phyloP scores from a whole-genome alignment of 2,113 vertebrate species.

The Pandion haliaetus region DNA sequence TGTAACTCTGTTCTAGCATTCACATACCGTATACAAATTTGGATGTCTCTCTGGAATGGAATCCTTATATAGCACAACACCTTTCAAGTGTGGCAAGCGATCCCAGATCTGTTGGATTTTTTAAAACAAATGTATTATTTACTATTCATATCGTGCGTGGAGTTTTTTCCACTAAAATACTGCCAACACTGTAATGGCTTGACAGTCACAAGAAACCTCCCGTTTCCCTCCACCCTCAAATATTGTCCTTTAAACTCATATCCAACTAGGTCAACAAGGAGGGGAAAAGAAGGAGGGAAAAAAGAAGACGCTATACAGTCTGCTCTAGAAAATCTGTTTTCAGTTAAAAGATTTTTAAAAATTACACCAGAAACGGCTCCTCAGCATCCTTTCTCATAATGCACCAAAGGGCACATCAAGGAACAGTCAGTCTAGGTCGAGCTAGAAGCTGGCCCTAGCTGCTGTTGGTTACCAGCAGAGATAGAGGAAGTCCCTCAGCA shows the following conservation, averaged over 20 bases:
- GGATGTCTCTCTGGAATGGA: slow-evolving; percentile 54
- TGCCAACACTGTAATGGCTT: neutral
- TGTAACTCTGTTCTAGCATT: neutral
- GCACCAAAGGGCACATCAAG: neutral
- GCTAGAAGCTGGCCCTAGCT: neutral
- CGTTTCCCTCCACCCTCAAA: neutral
- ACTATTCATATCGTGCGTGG: neutral
- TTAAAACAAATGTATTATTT: neutral
- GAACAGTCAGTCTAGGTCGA: neutral
- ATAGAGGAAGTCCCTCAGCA: neutral
- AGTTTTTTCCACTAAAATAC: neutral
- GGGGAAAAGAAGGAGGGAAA: no score
- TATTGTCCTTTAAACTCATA: neutral
- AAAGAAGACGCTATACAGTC: neutral
- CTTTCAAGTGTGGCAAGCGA: slow-evolving; percentile 81
- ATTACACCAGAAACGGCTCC: neutral
- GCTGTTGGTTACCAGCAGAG: neutral
- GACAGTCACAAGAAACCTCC: neutral
- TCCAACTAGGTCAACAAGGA: neutral
- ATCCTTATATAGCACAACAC: slow-evolving; percentile 82
- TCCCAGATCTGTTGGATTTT: slow-evolving; percentile 76
- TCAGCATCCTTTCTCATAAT: neutral
- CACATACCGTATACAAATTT: slow-evolving; percentile 80
- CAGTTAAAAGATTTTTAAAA: neutral
- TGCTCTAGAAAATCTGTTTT: neutral